Evolutionary conservation across 2,797 vertebrate species (phyloP), one percentile per base, ranked within the genome.

Genomic region (Danionella dracula): DNA sequence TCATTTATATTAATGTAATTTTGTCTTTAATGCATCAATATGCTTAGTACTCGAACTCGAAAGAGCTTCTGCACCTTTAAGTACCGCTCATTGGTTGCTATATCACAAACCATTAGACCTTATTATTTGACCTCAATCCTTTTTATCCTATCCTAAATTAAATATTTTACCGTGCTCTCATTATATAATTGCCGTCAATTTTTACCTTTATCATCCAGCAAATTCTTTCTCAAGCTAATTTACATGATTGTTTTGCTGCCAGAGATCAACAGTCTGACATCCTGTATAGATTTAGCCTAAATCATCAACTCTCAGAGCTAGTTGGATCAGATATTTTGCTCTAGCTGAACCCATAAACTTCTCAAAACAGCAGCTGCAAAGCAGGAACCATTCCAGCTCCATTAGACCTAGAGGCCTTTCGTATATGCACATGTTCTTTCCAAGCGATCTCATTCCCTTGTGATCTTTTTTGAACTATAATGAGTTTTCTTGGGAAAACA

Each of bases 261-360:
- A 78, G 34, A 61, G 68, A 63, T 77, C 35, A 79, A 81, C 76
- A 82, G 73, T 78, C 74, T 77, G 64, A 65, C 79, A 76, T 74
- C 42, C 77, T 46, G 73, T 54, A 68, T 69, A 74, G 70, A 74
- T 70, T 76, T 71, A 60, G 34, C 69, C 57, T 21, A 66, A 73
- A 58, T 20, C n/a, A n/a, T n/a, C n/a, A n/a, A n/a, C n/a, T n/a
- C n/a, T 46, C 65, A 66, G 67, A 49, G 70, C 63, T 75, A n/a
- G 74, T 74, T 70, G 41, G 46, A 51, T 66, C 64, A 66, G 76
- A 60, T 74, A 73, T 77, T n/a, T 79, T 70, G 80, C 72, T 76
- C 79, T 68, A 76, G 73, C 55, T 66, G 67, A 76, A 70, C 49
- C 70, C 49, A 65, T 71, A 73, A 73, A 70, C 79, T 12, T 66